phyloP scores from a whole-genome alignment of 2,113 vertebrate species.

The Neodon shergylaensis region DNA sequence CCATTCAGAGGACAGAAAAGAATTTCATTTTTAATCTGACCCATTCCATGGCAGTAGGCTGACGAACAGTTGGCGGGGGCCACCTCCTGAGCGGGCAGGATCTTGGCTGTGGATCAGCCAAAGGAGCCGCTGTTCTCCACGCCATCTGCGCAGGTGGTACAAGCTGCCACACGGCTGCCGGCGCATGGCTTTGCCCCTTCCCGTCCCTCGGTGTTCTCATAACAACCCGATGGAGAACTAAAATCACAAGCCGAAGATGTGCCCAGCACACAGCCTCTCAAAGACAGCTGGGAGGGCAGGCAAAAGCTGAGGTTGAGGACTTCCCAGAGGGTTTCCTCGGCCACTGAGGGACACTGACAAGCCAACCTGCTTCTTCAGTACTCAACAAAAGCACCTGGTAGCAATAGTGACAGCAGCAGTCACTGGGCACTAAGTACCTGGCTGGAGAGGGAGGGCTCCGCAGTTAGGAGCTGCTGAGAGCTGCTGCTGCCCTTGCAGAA shows the following conservation, averaged over 20 bases:
- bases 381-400: not conserved
- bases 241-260: not conserved
- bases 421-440: not conserved
- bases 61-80: not conserved
- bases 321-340: not conserved
- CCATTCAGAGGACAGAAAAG: constrained; percentile 2
- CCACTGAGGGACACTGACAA: not conserved
- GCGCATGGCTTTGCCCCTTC: too few species aligned
- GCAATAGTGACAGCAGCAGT: not conserved
- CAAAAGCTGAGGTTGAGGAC: not conserved
- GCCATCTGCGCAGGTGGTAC: constrained; percentile 63
- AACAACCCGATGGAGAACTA: not conserved
- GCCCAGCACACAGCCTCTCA: not conserved
- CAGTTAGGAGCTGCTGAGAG: not conserved
- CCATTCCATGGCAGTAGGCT: not conserved
- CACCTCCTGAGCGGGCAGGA: not conserved
- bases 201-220: not conserved
- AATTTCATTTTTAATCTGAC: constrained; percentile 54
- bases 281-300: not conserved
- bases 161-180: not conserved
- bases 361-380: rapidly evolving
- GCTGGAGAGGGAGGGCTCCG: not conserved
- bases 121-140: not conserved
- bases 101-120: constrained; percentile 49
- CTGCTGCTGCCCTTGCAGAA: not conserved